Conservation (phyloP, 2,888 invertebrate species). For the Drosophila lutescens region DNA sequence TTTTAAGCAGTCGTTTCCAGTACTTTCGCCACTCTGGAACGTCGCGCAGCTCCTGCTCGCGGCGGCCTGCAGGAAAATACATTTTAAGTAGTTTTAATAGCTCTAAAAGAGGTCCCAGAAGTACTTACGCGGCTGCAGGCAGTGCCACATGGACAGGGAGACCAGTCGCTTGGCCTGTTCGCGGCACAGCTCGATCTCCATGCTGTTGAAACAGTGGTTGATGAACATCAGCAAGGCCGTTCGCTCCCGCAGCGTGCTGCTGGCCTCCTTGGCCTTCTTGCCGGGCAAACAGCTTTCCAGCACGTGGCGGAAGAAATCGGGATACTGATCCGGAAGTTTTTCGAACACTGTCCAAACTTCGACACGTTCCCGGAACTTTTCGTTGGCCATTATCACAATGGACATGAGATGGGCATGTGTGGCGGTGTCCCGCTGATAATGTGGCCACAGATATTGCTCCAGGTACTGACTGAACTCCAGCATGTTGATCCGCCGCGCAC, state of each 20-base stretch:
- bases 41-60: conserved; percentile 93
- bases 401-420: conserved; percentile 96
- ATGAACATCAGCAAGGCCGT: conserved; percentile 95
- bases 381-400: conserved; percentile 99
- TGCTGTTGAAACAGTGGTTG: conserved; percentile 98
- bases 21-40: conserved; percentile 96
- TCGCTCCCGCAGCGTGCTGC: conserved; percentile 87
- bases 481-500: conserved; percentile 96
- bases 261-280: conserved; percentile 24
- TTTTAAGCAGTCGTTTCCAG: conserved; percentile 95
- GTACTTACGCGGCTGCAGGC: conserved; percentile 90
- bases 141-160: conserved; percentile 96
- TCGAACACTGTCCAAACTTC: conserved; percentile 98
- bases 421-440: conserved; percentile 91
- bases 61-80: conserved; percentile 86
- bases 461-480: conserved; percentile 98
- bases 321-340: conserved; percentile 90
- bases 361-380: conserved; percentile 98
- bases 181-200: conserved; percentile 97
- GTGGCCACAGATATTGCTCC: conserved; percentile 98
- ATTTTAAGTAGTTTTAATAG: too few species aligned
- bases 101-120: background rate
- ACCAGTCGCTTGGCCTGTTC: conserved; percentile 96
- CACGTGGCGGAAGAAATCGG: conserved; percentile 93
- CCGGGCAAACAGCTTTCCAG: conserved; percentile 88